phyloP scores from a whole-genome alignment of 2,797 vertebrate genomes.

The Anabas testudineus region DNA sequence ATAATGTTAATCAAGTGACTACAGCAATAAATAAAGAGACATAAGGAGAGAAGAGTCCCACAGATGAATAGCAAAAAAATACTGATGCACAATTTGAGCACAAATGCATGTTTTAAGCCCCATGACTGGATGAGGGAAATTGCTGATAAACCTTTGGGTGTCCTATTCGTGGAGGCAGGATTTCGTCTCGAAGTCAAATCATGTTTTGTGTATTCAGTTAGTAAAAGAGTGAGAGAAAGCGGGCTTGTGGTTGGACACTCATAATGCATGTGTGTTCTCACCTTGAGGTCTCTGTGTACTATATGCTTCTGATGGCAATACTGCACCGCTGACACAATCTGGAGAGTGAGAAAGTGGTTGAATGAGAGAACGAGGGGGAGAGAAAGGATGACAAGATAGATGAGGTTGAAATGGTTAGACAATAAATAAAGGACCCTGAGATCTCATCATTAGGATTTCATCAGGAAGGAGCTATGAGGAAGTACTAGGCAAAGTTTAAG shows the following conservation, averaged over 20 bases:
- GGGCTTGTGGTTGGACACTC: conserved; percentile 25
- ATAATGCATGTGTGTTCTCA: conserved; percentile 70
- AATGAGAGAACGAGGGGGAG: neutral
- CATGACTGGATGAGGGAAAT: neutral
- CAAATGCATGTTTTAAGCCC: neutral
- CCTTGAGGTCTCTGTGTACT: conserved; percentile 97
- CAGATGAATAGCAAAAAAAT: neutral
- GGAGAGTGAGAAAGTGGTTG: conserved; percentile 54
- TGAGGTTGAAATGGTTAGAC: conserved; percentile 3
- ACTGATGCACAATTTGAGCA: neutral
- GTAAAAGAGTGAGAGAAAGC: neutral
- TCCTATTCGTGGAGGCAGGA: conserved; percentile 26
- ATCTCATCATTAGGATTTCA: conserved; percentile 33
- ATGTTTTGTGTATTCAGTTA: conserved; percentile 6
- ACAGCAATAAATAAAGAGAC: neutral
- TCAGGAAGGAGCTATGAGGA: conserved; percentile 1
- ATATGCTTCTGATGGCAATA: conserved; percentile 98
- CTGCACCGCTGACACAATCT: conserved; percentile 97
- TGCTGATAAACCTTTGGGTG: conserved; percentile 50
- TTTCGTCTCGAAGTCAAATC: conserved; percentile 48
- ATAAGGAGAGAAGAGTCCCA: neutral
- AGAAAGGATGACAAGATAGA: conserved; percentile 5
- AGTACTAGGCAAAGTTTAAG: neutral
- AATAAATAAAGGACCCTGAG: conserved; percentile 6
- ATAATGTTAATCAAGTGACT: conserved; percentile 9